A percentile compares a stretch with the other conserved stretches of the same genome.
Evolutionary conservation across 37 sponge, comb jelly and placozoan species (phyloP).

Genomic region (Axinella damicornis): DNA sequence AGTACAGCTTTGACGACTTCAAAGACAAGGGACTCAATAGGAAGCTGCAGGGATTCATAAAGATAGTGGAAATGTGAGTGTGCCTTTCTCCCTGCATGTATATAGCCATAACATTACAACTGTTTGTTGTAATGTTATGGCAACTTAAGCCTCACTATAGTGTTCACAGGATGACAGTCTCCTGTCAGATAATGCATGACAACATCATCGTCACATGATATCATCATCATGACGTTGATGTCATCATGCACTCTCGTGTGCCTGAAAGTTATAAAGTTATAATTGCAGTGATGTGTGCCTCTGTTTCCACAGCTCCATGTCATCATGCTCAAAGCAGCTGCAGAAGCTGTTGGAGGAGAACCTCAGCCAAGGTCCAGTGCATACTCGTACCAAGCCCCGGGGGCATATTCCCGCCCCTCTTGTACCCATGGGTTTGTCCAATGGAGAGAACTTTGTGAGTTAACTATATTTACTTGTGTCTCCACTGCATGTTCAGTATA

Average conservation of each 20-base stretch:
- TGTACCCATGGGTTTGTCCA: conserved; percentile 37
- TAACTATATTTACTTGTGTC: neutral
- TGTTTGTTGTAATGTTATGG: too few species aligned
- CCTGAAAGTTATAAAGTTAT: too few species aligned
- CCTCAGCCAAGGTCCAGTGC: conserved; percentile 45
- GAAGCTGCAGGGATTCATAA: conserved; percentile 51
- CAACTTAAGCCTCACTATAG: too few species aligned
- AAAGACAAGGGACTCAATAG: conserved; percentile 20
- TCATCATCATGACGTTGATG: too few species aligned
- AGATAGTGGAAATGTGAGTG: conserved; percentile 47
- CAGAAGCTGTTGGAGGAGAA: conserved; percentile 39
- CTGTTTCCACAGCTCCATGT: conserved; percentile 43
- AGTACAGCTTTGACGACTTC: conserved; percentile 67
- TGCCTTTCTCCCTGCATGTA: too few species aligned
- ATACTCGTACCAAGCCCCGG: conserved; percentile 36
- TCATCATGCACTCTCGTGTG: too few species aligned
- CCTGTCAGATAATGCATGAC: too few species aligned
- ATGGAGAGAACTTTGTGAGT: conserved; percentile 55
- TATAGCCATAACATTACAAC: too few species aligned
- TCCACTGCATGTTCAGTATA: too few species aligned
- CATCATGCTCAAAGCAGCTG: conserved; percentile 65
- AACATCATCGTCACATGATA: too few species aligned
- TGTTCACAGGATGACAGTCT: too few species aligned
- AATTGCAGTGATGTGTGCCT: neutral
- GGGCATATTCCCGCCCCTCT: conserved; percentile 57